Conservation (phyloP, 2,797 vertebrate species). For the Yasuhikotakia modesta region DNA sequence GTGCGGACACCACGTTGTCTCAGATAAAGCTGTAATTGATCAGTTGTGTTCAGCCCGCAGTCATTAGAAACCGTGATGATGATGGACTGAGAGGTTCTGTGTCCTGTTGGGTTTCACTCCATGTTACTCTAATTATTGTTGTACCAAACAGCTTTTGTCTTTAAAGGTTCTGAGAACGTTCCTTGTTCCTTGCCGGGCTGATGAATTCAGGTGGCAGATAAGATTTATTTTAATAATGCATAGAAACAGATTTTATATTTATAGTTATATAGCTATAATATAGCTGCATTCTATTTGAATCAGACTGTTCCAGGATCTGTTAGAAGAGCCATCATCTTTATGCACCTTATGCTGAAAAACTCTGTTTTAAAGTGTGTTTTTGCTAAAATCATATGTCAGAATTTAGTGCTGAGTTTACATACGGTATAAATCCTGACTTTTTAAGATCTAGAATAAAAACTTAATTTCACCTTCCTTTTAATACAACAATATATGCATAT, state of each 20-base stretch:
- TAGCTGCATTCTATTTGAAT: background rate
- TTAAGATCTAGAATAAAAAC: too few relatives aligned
- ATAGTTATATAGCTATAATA: background rate
- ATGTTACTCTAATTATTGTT: too few relatives aligned
- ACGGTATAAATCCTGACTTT: background rate
- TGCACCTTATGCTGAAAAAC: background rate
- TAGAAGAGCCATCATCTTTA: background rate
- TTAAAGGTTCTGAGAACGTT: too few relatives aligned
- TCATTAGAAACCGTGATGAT: constrained; percentile 66
- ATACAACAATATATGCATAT: too few relatives aligned
- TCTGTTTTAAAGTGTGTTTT: background rate
- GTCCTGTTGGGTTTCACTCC: background rate
- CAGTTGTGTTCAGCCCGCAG: constrained; percentile 64
- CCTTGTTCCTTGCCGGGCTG: background rate
- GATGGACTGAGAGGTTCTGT: constrained; percentile 44
- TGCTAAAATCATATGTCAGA: background rate
- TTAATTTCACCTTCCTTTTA: background rate
- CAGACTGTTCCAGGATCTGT: background rate
- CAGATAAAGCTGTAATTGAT: constrained; percentile 66
- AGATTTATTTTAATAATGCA: background rate
- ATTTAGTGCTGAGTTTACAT: background rate
- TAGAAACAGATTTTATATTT: background rate
- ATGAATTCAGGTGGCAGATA: constrained; percentile 7
- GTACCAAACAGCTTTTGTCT: too few relatives aligned
- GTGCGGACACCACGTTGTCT: constrained; percentile 59